phyloP scores from a whole-genome alignment of 2,888 invertebrate genomes.

The Euzetes globulus region DNA sequence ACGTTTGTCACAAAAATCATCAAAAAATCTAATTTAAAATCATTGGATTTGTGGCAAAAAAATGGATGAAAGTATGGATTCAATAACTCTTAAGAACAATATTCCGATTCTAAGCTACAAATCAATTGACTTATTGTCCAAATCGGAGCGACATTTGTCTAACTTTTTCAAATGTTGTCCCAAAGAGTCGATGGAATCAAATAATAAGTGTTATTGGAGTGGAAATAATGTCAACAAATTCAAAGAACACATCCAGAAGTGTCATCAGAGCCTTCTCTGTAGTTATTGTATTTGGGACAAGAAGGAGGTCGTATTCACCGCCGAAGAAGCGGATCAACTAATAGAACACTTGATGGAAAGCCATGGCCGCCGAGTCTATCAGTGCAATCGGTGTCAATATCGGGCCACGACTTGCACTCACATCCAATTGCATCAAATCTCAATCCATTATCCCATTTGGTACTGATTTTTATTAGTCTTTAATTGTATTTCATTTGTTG shows the following conservation, averaged over 20 bases:
- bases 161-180: conserved; percentile 17
- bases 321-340: neutral
- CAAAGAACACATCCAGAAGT: neutral
- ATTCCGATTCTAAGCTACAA: neutral
- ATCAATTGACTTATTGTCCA: neutral
- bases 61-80: neutral
- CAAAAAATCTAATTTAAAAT: neutral
- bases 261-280: neutral
- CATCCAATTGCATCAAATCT: conserved; percentile 27
- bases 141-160: neutral
- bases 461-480: neutral
- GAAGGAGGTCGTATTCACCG: neutral
- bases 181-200: neutral
- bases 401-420: conserved; percentile 8
- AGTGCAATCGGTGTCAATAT: conserved; percentile 31
- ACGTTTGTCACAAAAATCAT: too few species aligned
- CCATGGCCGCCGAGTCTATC: conserved; percentile 22
- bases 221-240: neutral
- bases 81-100: neutral
- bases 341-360: conserved; percentile 1
- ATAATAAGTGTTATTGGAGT: neutral
- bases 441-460: neutral
- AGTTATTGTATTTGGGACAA: neutral
- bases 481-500: neutral
- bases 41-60: neutral